Conservation (phyloP, 2,888 invertebrate species). For the Neria commutata region DNA sequence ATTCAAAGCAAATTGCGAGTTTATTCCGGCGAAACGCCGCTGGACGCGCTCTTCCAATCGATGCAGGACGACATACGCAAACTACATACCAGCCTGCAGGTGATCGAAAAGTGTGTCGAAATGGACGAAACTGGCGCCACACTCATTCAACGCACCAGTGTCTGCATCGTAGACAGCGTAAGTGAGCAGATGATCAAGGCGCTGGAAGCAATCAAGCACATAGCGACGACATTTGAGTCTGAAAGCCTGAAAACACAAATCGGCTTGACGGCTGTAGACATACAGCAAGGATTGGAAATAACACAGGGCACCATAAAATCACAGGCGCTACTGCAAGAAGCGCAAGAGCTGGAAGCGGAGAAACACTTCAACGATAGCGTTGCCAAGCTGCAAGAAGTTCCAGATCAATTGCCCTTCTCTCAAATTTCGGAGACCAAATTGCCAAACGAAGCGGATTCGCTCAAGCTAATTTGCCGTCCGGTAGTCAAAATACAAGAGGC, state of each 20-base stretch:
- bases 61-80: conserved; percentile 69
- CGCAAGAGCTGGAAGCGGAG: conserved; percentile 59
- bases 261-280: conserved; percentile 63
- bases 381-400: conserved; percentile 56
- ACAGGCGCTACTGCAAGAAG: conserved; percentile 65
- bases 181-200: conserved; percentile 66
- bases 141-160: conserved; percentile 72
- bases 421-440: conserved; percentile 52
- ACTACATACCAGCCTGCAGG: conserved; percentile 70
- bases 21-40: conserved; percentile 61
- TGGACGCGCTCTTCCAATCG: conserved; percentile 63
- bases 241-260: conserved; percentile 62
- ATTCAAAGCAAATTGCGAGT: conserved; percentile 69
- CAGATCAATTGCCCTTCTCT: conserved; percentile 53
- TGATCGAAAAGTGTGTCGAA: conserved; percentile 73
- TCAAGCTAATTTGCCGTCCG: conserved; percentile 59
- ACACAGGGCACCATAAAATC: conserved; percentile 66
- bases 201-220: conserved; percentile 65
- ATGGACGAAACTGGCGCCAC: conserved; percentile 72
- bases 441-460: conserved; percentile 56
- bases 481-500: conserved; percentile 63
- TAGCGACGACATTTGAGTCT: conserved; percentile 63
- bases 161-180: conserved; percentile 69
- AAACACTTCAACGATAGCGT: conserved; percentile 60
- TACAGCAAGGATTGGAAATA: conserved; percentile 64